Percentiles rank a stretch among this genome's conserved stretches.
These are phyloP conservation scores for Drosophila infuscata DNA, from an alignment of 2,888 invertebrate genomes.

Conservation along the genomic window DNA sequence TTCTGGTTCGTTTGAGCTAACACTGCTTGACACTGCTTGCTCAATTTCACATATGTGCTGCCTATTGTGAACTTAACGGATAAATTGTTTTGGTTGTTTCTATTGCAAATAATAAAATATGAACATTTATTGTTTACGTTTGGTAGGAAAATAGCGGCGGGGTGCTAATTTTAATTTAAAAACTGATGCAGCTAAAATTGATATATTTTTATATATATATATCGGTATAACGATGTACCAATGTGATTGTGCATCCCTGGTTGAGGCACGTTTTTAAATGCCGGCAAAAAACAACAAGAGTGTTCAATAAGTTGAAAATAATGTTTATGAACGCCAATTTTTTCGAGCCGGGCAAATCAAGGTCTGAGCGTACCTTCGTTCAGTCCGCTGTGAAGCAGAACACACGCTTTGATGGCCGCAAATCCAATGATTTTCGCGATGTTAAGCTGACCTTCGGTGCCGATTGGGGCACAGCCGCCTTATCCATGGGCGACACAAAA, in stretches of 20 bases:
- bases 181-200: neutral
- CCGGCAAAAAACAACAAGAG: slow-evolving; percentile 49
- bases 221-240: neutral
- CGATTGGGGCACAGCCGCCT: slow-evolving; percentile 93
- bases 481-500: slow-evolving; percentile 93
- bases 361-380: slow-evolving; percentile 57
- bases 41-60: neutral
- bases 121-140: neutral
- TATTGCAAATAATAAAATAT: neutral
- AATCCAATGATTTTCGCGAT: slow-evolving; percentile 90
- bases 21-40: slow-evolving; percentile 16
- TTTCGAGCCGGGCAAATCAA: slow-evolving; percentile 69
- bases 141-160: neutral
- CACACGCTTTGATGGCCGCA: slow-evolving; percentile 91
- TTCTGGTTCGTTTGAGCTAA: neutral
- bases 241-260: slow-evolving; percentile 18
- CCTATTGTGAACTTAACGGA: neutral
- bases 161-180: neutral
- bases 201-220: neutral
- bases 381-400: slow-evolving; percentile 63
- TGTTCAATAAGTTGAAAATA: slow-evolving; percentile 6
- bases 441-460: slow-evolving; percentile 91
- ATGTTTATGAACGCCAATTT: slow-evolving; percentile 69
- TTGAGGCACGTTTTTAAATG: slow-evolving; percentile 54
- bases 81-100: neutral